A percentile compares a stretch with the other conserved stretches of the same genome.
Conservation (phyloP, 2,888 invertebrate species). For the Papilio protenor region DNA sequence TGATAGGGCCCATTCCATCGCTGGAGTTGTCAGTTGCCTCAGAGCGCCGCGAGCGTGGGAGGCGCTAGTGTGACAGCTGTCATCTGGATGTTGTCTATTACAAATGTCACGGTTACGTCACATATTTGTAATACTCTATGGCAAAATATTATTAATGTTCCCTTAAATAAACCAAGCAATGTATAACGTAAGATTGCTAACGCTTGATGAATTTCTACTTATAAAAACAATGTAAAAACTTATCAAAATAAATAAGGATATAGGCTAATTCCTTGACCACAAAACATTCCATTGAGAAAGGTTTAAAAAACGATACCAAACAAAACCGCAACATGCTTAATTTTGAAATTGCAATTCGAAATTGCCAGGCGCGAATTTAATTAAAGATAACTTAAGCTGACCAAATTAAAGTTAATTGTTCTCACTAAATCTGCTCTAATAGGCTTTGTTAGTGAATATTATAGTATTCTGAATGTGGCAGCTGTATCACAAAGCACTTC, state of each 20-base stretch:
- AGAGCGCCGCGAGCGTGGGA: conserved; percentile 20
- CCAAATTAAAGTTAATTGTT: neutral
- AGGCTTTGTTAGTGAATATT: neutral
- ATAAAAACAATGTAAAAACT: no score
- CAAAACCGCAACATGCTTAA: neutral
- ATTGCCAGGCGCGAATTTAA: neutral
- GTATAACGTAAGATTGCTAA: no score
- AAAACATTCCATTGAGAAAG: no score
- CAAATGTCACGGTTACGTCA: conserved; percentile 7
- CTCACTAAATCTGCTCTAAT: neutral
- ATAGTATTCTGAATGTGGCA: neutral
- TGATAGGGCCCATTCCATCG: conserved; percentile 9
- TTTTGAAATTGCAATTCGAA: neutral
- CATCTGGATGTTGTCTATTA: neutral
- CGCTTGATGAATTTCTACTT: no score
- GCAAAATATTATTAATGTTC: conserved; percentile 1
- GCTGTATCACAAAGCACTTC: neutral
- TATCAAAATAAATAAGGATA: no score
- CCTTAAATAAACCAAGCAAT: neutral
- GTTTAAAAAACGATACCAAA: neutral
- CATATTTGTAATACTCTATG: conserved; percentile 10
- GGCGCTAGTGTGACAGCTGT: conserved; percentile 3
- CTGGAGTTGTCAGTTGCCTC: neutral
- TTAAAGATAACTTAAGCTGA: neutral
- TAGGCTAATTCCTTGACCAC: no score